Base-by-base conservation (phyloP, 1,140 invertebrate species). In the Cheumatopsyche charites region DNA sequence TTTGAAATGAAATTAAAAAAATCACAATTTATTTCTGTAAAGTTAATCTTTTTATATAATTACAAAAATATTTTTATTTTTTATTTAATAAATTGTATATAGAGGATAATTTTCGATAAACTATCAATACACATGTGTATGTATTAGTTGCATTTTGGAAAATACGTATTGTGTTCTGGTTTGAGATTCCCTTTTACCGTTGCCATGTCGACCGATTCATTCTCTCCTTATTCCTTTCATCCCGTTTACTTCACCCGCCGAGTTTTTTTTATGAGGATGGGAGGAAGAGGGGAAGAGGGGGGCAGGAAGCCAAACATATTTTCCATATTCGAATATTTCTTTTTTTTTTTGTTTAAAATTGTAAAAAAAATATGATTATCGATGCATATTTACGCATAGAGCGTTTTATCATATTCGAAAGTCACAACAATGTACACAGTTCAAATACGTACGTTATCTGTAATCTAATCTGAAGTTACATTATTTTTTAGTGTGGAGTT, bases 221-320 rank as follows among this genome's bases (percentile, higher is more conserved):
- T 58, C 23, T 58, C 55, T 58, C 55, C 55, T 58, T 58, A 58
- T 58, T 58, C 55, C 55, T 58, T 58, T 58, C 55, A 58, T 58
- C 55, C 55, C 55, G 55, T 58, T 58, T 58, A 58, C 55, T 58
- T 58, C 55, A 13, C 55, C 21, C 55, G 1, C 55, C 55, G 47
- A 15, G 15, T 52, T 52, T n/a, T 47, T 52, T 52, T 17, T 36
- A 4, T 9, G 3, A 36, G 29, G 9, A 9, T 36, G 29, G 29
- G 9, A 9, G 29, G 29, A n/a, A n/a, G n/a, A n/a, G n/a, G n/a
- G n/a, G n/a, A n/a, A n/a, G n/a, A n/a, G n/a, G n/a, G n/a, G n/a
- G n/a, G n/a, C n/a, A 13, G 11, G 15, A 47, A 47, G 15, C 43
- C 43, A 47, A 47, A 47, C 15, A n/a, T 47, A 47, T 47, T 47